Evolutionary conservation across 2,888 invertebrate genomes (phyloP).

Genomic region (Scelioninae gen. 2): DNA sequence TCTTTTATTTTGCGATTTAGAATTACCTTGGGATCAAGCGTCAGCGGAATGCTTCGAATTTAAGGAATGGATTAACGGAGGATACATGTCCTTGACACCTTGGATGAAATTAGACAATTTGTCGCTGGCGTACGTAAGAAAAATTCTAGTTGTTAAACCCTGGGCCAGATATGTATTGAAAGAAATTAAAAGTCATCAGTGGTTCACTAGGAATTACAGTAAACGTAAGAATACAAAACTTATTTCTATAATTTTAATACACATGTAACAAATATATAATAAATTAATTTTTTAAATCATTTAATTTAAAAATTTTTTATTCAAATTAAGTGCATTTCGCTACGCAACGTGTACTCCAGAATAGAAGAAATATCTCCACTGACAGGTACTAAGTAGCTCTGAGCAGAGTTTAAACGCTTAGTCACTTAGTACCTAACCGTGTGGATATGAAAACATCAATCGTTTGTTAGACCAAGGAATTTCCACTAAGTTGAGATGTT

Average conservation of each 20-base stretch:
- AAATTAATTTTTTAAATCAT: too few species aligned
- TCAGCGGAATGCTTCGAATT: conserved; percentile 83
- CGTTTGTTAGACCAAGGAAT: background rate
- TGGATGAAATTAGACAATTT: conserved; percentile 89
- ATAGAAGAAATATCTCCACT: conserved; percentile 70
- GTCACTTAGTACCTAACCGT: conserved; percentile 71
- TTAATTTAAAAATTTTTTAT: too few species aligned
- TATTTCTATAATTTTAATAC: too few species aligned
- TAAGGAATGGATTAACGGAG: conserved; percentile 83
- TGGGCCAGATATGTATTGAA: conserved; percentile 81
- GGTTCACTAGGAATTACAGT: conserved; percentile 77
- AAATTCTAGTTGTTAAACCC: conserved; percentile 84
- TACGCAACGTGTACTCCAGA: background rate
- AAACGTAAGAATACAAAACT: conserved; percentile 67
- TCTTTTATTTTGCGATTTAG: conserved; percentile 75
- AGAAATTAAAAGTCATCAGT: conserved; percentile 85
- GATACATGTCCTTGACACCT: conserved; percentile 81
- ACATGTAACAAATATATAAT: too few species aligned
- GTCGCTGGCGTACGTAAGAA: conserved; percentile 85
- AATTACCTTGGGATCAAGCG: conserved; percentile 97
- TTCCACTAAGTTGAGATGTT: too few species aligned
- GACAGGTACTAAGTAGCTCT: conserved; percentile 94
- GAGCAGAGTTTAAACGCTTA: conserved; percentile 77
- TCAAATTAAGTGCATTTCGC: background rate
- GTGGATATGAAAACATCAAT: conserved; percentile 63